These are phyloP conservation scores for Taphrorychus bicolor DNA, from an alignment of 2,888 invertebrate species.

Conservation along the genomic window DNA sequence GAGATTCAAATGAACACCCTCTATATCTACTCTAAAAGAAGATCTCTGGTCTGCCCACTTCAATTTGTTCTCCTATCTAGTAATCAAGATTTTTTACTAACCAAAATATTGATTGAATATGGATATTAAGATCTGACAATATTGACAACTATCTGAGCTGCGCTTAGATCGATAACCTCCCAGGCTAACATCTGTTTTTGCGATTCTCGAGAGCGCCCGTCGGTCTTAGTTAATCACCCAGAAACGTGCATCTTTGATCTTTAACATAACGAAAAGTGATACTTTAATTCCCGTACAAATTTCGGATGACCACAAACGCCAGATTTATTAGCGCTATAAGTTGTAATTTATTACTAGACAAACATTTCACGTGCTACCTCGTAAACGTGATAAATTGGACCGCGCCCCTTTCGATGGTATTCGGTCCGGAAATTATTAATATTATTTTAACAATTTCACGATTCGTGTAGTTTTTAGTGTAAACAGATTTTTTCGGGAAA, in stretches of 20 bases:
- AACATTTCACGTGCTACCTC: neutral
- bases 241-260: conserved; percentile 4
- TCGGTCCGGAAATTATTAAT: neutral
- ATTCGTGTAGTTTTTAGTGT: neutral
- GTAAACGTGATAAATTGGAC: neutral
- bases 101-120: too few species aligned
- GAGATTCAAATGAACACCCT: too few species aligned
- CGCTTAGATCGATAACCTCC: neutral
- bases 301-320: neutral
- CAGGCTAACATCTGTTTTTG: neutral
- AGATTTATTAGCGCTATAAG: neutral
- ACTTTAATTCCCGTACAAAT: neutral
- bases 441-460: too few species aligned
- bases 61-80: too few species aligned
- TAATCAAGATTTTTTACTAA: too few species aligned
- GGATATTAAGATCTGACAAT: too few species aligned
- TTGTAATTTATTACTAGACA: neutral
- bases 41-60: too few species aligned
- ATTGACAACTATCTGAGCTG: too few species aligned
- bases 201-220: neutral
- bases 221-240: neutral
- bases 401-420: neutral
- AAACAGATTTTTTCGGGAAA: conserved; percentile 4
- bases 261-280: neutral
- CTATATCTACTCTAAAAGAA: too few species aligned